phyloP scores from a whole-genome alignment of 2,888 invertebrate genomes.

The Noctuana brunneofusca region DNA sequence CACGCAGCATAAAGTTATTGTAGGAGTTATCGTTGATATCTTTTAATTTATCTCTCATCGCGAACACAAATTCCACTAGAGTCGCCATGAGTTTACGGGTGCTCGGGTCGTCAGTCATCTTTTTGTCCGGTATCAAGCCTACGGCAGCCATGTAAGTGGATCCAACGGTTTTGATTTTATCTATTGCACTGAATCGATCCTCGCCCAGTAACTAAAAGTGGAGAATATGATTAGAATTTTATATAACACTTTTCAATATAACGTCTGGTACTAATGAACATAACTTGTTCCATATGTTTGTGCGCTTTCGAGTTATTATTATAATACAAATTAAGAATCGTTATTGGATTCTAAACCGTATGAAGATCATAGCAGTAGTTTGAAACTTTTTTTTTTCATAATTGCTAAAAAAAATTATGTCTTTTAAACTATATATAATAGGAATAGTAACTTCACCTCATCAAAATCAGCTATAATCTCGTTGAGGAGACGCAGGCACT shows the following conservation, averaged over 20 bases:
- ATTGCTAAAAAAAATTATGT: too few relatives aligned
- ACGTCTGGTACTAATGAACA: too few relatives aligned
- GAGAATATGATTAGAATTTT: not conserved
- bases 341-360: too few relatives aligned
- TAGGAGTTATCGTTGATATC: conserved; percentile 96
- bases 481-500: conserved; percentile 96
- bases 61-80: conserved; percentile 94
- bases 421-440: too few relatives aligned
- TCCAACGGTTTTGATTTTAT: conserved; percentile 97
- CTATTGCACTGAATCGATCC: conserved; percentile 92
- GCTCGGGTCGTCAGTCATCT: conserved; percentile 85
- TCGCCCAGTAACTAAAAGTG: conserved; percentile 88
- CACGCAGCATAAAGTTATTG: conserved; percentile 94
- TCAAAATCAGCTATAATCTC: conserved; percentile 99
- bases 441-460: conserved; percentile 72
- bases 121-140: conserved; percentile 92
- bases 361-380: too few relatives aligned
- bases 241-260: not conserved
- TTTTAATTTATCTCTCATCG: conserved; percentile 92
- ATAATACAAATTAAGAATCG: too few relatives aligned
- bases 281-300: too few relatives aligned
- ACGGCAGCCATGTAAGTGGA: conserved; percentile 97
- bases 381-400: too few relatives aligned
- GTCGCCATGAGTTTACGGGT: conserved; percentile 85
- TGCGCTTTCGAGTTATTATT: too few relatives aligned